Evolutionary conservation across 2,797 vertebrate genomes (phyloP).

Genomic region (Gymnopithys bicolor): DNA sequence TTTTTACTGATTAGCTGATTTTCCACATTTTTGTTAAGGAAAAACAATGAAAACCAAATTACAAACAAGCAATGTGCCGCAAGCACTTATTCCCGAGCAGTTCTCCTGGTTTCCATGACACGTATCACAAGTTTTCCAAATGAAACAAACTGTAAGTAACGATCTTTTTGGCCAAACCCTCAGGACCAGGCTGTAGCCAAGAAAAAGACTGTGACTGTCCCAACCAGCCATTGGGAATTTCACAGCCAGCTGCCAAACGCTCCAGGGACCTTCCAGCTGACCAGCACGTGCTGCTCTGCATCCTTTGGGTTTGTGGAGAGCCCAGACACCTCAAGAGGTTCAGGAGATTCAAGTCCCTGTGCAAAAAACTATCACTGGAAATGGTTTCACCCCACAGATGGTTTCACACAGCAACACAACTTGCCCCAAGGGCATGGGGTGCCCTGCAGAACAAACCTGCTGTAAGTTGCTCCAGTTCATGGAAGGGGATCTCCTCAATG

Average conservation of each 20-base stretch:
- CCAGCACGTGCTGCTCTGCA: not conserved
- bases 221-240: not conserved
- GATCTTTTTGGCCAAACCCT: conserved; percentile 11
- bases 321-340: not conserved
- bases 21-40: not conserved
- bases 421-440: rapidly evolving
- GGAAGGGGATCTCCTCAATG: not conserved
- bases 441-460: not conserved
- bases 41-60: conserved; percentile 42
- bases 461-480: not conserved
- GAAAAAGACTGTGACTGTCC: not conserved
- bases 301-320: not conserved
- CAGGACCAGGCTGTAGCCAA: not conserved
- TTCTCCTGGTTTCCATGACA: not conserved
- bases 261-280: not conserved
- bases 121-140: not conserved
- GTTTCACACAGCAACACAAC: not conserved
- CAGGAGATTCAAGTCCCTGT: rapidly evolving
- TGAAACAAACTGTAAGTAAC: conserved; percentile 30
- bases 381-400: rapidly evolving
- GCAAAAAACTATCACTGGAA: not conserved
- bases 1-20: conserved; percentile 30
- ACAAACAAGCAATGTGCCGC: not conserved
- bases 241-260: not conserved
- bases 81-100: not conserved